phyloP scores from a whole-genome alignment of 2,797 vertebrate genomes.

The Parambassis ranga region DNA sequence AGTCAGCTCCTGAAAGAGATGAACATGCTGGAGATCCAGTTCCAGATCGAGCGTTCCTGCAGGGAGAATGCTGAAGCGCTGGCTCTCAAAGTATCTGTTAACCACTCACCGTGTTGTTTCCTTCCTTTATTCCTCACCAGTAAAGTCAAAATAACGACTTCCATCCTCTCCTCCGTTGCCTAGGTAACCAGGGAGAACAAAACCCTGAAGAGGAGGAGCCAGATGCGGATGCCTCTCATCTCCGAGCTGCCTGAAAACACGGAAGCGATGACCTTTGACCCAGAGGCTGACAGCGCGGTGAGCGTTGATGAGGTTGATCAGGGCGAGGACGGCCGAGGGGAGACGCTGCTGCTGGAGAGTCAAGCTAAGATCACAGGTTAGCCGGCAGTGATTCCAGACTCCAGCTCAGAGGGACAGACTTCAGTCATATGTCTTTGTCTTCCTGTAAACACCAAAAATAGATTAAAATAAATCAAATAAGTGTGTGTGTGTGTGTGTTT shows the following conservation, averaged over 20 bases:
- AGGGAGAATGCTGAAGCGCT: conserved; percentile 76
- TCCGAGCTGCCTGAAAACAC: conserved; percentile 62
- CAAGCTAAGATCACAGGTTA: conserved; percentile 80
- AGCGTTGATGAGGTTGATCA: conserved; percentile 2
- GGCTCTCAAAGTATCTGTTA: conserved; percentile 72
- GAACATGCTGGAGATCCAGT: conserved; percentile 77
- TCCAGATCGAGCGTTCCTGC: conserved; percentile 78
- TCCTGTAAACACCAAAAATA: no score
- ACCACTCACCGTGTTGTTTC: background rate
- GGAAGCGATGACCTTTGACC: conserved; percentile 26
- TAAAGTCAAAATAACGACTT: background rate
- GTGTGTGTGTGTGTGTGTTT: no score
- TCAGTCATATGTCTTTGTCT: no score
- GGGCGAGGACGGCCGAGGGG: conserved; percentile 4
- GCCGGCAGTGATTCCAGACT: no score
- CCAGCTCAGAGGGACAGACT: no score
- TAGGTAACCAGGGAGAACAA: conserved; percentile 81
- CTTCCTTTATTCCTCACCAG: background rate
- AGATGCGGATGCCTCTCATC: conserved; percentile 61
- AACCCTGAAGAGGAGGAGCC: conserved; percentile 74
- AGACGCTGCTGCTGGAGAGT: conserved; percentile 49
- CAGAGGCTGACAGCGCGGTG: background rate
- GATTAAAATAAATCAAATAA: no score
- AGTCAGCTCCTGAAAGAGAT: conserved; percentile 82
- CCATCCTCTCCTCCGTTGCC: background rate